Evolutionary conservation across 1,140 invertebrate genomes (phyloP).

Genomic region (Charaxes varanes): DNA sequence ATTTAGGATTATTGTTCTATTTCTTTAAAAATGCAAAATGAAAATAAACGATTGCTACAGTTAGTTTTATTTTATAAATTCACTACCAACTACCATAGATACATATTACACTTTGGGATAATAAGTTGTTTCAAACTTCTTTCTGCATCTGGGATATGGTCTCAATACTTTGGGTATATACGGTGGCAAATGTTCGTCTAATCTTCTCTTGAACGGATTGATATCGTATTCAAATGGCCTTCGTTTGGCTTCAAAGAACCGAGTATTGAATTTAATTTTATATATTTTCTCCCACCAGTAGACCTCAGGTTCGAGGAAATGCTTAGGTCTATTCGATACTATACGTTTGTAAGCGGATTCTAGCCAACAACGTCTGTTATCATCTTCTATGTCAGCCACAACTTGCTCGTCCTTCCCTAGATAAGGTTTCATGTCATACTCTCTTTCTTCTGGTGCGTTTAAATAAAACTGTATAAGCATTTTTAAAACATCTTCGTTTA

Average conservation of each 20-base stretch:
- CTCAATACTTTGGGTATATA: constrained; percentile 81
- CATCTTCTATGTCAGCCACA: constrained; percentile 80
- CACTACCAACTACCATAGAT: too few species aligned
- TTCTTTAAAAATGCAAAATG: too few species aligned
- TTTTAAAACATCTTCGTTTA: constrained; percentile 88
- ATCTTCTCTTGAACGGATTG: constrained; percentile 75
- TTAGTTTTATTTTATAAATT: too few species aligned
- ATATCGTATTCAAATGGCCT: constrained; percentile 79
- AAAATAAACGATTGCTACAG: too few species aligned
- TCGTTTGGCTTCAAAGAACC: constrained; percentile 78
- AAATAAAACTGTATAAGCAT: constrained; percentile 84
- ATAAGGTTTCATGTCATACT: constrained; percentile 83
- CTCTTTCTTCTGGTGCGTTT: constrained; percentile 79
- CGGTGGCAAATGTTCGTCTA: constrained; percentile 78
- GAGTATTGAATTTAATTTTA: constrained; percentile 79
- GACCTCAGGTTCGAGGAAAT: constrained; percentile 78
- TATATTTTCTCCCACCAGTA: constrained; percentile 87
- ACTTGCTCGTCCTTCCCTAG: constrained; percentile 75
- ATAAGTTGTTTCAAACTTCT: constrained; percentile 76
- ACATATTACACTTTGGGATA: constrained; percentile 72
- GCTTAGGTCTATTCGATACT: constrained; percentile 77
- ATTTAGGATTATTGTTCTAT: too few species aligned
- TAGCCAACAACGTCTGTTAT: constrained; percentile 79
- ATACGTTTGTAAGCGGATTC: constrained; percentile 81
- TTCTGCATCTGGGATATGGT: constrained; percentile 74